phyloP scores from a whole-genome alignment of 2,888 invertebrate species.

The Carcina quercana region DNA sequence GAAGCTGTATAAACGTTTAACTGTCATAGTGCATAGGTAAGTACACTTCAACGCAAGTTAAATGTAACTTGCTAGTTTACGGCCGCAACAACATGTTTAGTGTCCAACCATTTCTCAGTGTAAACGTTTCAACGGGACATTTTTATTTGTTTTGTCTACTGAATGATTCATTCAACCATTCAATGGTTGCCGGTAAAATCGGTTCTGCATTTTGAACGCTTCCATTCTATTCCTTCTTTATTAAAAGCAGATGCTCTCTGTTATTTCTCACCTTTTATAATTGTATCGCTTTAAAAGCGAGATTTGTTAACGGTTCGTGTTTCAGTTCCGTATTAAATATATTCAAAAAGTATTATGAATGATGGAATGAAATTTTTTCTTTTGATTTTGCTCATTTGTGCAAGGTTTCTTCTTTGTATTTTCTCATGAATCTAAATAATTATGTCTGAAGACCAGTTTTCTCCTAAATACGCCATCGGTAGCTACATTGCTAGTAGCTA shows the following conservation, averaged over 20 bases:
- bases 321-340: too few relatives aligned
- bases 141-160: constrained; percentile 37
- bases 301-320: not conserved
- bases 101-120: constrained; percentile 36
- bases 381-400: not conserved
- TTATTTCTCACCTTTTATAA: constrained; percentile 28
- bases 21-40: too few relatives aligned
- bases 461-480: too few relatives aligned
- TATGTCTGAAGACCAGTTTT: too few relatives aligned
- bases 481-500: too few relatives aligned
- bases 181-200: constrained; percentile 29
- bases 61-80: constrained; percentile 34
- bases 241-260: constrained; percentile 35
- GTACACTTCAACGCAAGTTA: too few relatives aligned
- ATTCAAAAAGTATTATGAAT: constrained; percentile 6
- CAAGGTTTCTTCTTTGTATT: too few relatives aligned
- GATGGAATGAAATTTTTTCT: not conserved
- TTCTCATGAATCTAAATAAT: too few relatives aligned
- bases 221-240: constrained; percentile 33
- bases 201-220: constrained; percentile 6
- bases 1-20: too few relatives aligned
- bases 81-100: constrained; percentile 37
- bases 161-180: constrained; percentile 39
- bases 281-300: constrained; percentile 21
- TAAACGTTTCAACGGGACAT: constrained; percentile 37